phyloP scores from a whole-genome alignment of 2,797 vertebrate genomes.

The Poliocrania exsul region DNA sequence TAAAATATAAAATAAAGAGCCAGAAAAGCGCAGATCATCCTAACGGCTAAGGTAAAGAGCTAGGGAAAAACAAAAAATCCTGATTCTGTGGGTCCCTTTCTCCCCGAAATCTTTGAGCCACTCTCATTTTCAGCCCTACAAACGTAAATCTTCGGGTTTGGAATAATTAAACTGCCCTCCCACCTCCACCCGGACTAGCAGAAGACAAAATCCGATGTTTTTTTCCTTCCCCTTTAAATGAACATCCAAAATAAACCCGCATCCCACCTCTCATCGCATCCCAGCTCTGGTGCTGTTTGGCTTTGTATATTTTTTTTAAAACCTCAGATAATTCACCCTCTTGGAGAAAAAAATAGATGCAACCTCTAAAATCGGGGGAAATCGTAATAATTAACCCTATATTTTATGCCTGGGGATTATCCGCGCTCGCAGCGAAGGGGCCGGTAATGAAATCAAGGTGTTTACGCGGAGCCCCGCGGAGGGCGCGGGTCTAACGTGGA shows the following conservation, averaged over 20 bases:
- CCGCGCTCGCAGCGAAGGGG: not conserved
- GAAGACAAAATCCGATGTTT: not conserved
- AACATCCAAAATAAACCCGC: not conserved
- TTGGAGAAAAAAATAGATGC: not conserved
- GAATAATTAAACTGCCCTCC: not conserved
- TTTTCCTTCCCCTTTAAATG: not conserved
- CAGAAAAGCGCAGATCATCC: not conserved
- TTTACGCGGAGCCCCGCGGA: not conserved
- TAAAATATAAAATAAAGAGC: not conserved
- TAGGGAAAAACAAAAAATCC: not conserved
- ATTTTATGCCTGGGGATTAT: slow-evolving; percentile 34
- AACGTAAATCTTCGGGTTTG: not conserved
- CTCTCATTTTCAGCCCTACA: not conserved
- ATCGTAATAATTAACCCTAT: slow-evolving; percentile 10
- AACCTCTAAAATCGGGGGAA: not conserved
- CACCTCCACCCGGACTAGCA: not conserved
- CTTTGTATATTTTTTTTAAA: no score
- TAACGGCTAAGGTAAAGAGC: not conserved
- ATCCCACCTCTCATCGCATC: not conserved
- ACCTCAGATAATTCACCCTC: not conserved
- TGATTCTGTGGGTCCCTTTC: not conserved
- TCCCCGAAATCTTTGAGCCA: not conserved
- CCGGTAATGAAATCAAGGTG: slow-evolving; percentile 26
- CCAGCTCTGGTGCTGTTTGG: not conserved
- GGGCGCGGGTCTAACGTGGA: slow-evolving; percentile 71